Base-by-base conservation (phyloP, 2,888 invertebrate species). In the Pandemis corylana region DNA sequence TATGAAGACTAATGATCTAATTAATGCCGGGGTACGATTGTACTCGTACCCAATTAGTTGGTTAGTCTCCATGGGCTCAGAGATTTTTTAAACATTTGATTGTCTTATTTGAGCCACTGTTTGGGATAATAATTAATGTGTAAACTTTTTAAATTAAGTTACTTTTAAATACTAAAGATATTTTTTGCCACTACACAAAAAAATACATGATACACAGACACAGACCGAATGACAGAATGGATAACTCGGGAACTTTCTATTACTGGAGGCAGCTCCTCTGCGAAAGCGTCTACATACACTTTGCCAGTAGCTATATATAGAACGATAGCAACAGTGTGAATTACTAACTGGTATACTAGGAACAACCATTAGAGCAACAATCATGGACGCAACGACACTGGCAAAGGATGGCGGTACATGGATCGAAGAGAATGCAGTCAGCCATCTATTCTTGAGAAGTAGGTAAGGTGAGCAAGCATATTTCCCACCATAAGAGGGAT, bases 1-100 rank as follows among this genome's bases (percentile, higher is more conserved):
- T 75, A 68, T 76, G 70, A 74, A 73, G 67, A 74, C 64, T 76
- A 74, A 71, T 74, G 71, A 75, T 71, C 44, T 75, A 65, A 76
- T 75, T 75, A 70, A 67, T 70, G 66, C 41, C 53, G 12, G 70
- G 70, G 20, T 71, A 67, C 20, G 46, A 53, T 15, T 66, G 61
- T 42, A 66, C 65, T 61, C 20, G 12, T 75, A 20, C 20, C 20
- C 20, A 63, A 75, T 75, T 67, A 75, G 41, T 66, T 67, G 9
- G 20, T 67, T 75, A 51, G 59, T 64, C n/a, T 65, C 28, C 49
- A 49, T 42, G 20, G 49, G 46, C 13, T 69, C 42, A 12, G 59
- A 49, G 41, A 28, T 59, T 28, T 59, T 28, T 59, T 9, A 10
- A 28, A 59, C 12, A 59, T 59, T 28, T 59, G 28, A 28, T 59